These are phyloP conservation scores for Habrosyne pyritoides DNA, from an alignment of 2,888 invertebrate genomes.

Conservation along the genomic window DNA sequence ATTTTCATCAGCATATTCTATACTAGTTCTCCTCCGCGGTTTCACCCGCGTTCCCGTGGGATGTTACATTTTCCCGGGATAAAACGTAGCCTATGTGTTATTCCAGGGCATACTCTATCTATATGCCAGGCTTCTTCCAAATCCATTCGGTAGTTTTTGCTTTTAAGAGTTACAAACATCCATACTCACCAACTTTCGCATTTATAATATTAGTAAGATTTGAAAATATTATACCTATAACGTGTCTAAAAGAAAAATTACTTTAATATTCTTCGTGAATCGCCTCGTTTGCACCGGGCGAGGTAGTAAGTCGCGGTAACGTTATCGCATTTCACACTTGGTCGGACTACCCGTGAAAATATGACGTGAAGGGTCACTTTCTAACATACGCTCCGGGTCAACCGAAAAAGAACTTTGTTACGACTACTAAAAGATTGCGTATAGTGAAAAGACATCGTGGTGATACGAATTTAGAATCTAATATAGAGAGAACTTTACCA, in stretches of 20 bases:
- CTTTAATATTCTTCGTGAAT: not conserved
- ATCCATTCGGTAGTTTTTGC: no score
- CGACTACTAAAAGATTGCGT: not conserved
- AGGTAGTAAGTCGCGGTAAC: slow-evolving; percentile 3
- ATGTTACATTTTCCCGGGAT: no score
- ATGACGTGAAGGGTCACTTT: not conserved
- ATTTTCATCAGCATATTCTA: no score
- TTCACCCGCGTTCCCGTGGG: no score
- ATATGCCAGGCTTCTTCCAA: no score
- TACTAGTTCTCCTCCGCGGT: no score
- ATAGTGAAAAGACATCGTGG: not conserved
- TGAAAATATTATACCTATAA: no score
- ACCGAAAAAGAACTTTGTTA: not conserved
- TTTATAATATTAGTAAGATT: no score
- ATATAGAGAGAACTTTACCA: not conserved
- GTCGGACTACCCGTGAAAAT: not conserved
- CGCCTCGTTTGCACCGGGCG: not conserved
- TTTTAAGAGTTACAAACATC: no score
- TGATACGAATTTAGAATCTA: not conserved
- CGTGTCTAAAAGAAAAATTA: not conserved
- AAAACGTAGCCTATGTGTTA: no score
- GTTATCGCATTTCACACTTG: slow-evolving; percentile 5
- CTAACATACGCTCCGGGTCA: not conserved
- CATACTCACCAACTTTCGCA: no score
- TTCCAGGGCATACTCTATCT: no score